Base-by-base conservation (phyloP, 2,888 invertebrate species). In the Oeneis ivallda region DNA sequence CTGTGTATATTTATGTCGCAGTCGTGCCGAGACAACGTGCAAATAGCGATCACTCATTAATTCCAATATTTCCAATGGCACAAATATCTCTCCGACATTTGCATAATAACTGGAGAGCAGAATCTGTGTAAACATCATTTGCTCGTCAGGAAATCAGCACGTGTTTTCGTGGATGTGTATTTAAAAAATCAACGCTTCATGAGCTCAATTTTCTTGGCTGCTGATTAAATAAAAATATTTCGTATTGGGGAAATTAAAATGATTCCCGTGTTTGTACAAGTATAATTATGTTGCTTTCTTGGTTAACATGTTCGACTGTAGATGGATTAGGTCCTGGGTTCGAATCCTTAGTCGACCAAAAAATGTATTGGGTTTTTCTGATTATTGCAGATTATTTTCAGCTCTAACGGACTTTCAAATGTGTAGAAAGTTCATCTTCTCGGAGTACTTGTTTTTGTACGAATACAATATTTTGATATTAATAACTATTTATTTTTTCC, bases 21-120 rank as follows among this genome's bases (percentile, higher is more conserved):
- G 62, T 52, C 57, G 10, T 65, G 61, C 58, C 60, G 57, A 49
- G 50, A 26, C 43, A 50, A 61, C 56, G 62, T 54, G 65, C 67
- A 67, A 67, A 70, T 64, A 70, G 54, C 49, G 64, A 69, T 70
- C 69, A 69, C 65, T 69, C 69, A 70, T 70, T 70, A 69, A 56
- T 54, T 43, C 37, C 56, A 49, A 65, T 54, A 50, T 60, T 47
- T 26, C 37, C 43, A 49, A 58, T 43, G 58, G 50, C 34, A 39
- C 49, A 49, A 50, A 63, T 57, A 58, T 65, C 63, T 39, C 60
- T 62, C 43, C 57, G 26, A 66, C 54, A 58, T 67, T 68, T 65
- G 61, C 65, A 65, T n/a, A n/a, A n/a, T 65, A 67, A 43, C 57
- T 65, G 52, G 57, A 57, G 34, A 64, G 39, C 60, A 9, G 49